A percentile compares a stretch with the other conserved stretches of the same genome.
These are phyloP conservation scores for Catagonus wagneri DNA, from an alignment of 2,113 vertebrate genomes.

Conservation along the genomic window DNA sequence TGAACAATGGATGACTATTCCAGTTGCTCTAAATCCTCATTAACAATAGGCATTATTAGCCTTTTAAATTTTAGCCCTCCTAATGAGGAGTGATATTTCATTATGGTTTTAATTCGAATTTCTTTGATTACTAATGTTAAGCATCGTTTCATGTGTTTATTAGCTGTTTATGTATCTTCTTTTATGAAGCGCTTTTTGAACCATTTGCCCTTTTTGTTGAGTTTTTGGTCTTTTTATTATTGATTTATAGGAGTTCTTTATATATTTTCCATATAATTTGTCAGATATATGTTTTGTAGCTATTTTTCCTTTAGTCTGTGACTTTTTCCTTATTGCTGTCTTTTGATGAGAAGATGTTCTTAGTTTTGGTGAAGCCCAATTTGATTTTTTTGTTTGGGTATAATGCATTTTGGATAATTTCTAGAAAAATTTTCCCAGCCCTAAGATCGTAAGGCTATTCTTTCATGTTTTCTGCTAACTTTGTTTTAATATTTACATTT, in stretches of 20 bases:
- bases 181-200: background rate
- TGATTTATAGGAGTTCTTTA: background rate
- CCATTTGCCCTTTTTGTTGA: background rate
- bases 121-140: background rate
- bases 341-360: background rate
- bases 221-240: background rate
- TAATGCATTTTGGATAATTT: background rate
- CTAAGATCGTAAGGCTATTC: background rate
- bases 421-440: background rate
- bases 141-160: background rate
- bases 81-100: background rate
- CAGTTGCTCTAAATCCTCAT: background rate
- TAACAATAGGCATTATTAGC: background rate
- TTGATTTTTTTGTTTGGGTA: background rate
- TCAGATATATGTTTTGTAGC: background rate
- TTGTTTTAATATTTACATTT: background rate
- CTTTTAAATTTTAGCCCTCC: background rate
- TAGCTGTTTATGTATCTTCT: background rate
- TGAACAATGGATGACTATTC: background rate
- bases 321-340: background rate
- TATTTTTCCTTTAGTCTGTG: background rate
- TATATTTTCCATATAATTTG: background rate
- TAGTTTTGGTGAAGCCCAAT: background rate
- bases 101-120: conserved; percentile 34
- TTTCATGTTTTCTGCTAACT: background rate